Evolutionary conservation across 2,888 invertebrate genomes (phyloP).

Genomic region (Buathra laborator): DNA sequence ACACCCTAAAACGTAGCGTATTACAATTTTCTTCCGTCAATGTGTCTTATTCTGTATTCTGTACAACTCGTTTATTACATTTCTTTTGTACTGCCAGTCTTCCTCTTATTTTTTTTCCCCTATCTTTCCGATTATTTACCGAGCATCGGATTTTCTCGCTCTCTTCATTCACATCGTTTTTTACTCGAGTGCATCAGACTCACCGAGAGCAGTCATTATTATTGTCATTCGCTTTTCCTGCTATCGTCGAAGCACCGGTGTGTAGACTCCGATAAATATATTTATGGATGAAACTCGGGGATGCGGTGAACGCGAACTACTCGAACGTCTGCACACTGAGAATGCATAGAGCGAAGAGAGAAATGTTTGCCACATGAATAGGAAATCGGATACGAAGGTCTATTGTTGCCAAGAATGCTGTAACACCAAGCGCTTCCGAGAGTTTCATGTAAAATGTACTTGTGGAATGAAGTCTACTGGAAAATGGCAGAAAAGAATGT

Average conservation of each 20-base stretch:
- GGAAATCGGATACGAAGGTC: constrained; percentile 54
- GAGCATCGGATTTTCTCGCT: neutral
- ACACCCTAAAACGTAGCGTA: neutral
- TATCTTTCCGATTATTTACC: constrained; percentile 4
- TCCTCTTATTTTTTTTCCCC: neutral
- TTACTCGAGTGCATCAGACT: neutral
- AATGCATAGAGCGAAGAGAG: constrained; percentile 22
- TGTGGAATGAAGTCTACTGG: neutral
- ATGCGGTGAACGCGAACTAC: constrained; percentile 37
- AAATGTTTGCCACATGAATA: constrained; percentile 40
- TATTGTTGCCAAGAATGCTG: constrained; percentile 49
- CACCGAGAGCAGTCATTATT: constrained; percentile 53
- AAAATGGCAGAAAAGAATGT: neutral
- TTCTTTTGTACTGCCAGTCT: neutral
- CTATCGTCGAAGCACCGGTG: constrained; percentile 28
- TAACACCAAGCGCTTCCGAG: neutral
- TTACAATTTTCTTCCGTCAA: constrained; percentile 15
- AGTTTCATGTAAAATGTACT: neutral
- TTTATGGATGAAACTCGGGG: constrained; percentile 42
- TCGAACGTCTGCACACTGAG: constrained; percentile 21
- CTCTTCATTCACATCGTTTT: constrained; percentile 25
- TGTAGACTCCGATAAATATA: constrained; percentile 44
- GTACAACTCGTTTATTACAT: constrained; percentile 28
- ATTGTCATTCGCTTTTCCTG: constrained; percentile 53
- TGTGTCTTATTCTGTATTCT: neutral